Conservation (phyloP, 2,113 vertebrate species). For the Hemiscyllium ocellatum region DNA sequence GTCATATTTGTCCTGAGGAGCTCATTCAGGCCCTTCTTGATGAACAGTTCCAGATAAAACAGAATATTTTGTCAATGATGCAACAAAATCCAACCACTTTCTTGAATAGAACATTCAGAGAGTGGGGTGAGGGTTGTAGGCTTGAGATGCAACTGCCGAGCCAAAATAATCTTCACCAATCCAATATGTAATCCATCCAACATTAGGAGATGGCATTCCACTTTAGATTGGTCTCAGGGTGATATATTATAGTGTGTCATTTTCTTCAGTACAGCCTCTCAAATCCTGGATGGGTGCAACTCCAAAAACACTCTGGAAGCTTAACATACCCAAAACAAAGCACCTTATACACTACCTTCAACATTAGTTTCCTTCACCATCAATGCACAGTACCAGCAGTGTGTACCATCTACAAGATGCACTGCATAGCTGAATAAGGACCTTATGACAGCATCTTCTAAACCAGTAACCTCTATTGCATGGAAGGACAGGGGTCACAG, state of each 20-base stretch:
- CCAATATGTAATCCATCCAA: background rate
- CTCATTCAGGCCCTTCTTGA: background rate
- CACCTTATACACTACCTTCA: no score
- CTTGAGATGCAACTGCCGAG: background rate
- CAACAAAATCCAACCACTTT: background rate
- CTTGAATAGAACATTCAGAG: background rate
- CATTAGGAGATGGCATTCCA: background rate
- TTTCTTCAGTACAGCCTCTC: background rate
- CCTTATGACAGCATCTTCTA: no score
- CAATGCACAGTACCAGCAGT: no score
- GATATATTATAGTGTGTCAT: background rate
- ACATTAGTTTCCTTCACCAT: no score
- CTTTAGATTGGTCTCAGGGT: background rate
- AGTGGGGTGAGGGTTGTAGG: background rate
- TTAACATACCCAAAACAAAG: no score
- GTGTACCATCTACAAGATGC: no score
- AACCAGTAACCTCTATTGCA: no score
- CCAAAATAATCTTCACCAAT: background rate
- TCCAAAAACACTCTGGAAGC: no score
- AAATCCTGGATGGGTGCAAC: no score
- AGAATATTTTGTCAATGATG: background rate
- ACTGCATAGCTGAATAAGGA: no score
- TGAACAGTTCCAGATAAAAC: background rate
- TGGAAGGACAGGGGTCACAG: no score
- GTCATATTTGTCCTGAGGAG: background rate